These are phyloP conservation scores for Anthonomus grandis DNA, from an alignment of 1,140 invertebrate genomes.

Conservation along the genomic window DNA sequence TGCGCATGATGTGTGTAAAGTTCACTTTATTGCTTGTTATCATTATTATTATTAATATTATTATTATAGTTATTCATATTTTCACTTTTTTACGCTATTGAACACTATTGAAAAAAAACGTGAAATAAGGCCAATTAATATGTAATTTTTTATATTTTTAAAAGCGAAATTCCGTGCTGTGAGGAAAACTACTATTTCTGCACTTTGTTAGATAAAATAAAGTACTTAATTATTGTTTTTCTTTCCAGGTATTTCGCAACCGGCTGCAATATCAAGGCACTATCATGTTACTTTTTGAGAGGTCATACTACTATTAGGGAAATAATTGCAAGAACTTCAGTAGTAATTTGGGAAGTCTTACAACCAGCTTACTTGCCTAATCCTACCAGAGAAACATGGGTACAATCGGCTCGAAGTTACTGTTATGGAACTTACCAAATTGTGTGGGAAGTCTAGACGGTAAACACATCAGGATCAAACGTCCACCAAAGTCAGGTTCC, in stretches of 20 bases:
- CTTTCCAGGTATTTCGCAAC: slow-evolving; percentile 15
- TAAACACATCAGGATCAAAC: no score
- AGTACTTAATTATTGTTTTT: slow-evolving; percentile 1
- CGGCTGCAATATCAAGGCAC: slow-evolving; percentile 6
- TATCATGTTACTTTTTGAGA: slow-evolving; percentile 17
- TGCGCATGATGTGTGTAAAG: neutral
- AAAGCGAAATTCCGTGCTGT: no score
- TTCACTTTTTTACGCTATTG: no score
- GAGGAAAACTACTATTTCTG: no score
- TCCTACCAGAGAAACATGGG: no score
- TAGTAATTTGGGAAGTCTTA: slow-evolving; percentile 35
- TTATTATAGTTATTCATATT: neutral
- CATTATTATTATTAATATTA: neutral
- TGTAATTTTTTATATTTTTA: no score
- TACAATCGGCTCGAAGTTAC: slow-evolving; percentile 25
- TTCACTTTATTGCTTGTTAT: neutral
- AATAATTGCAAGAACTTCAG: slow-evolving; percentile 37
- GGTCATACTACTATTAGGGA: slow-evolving; percentile 24
- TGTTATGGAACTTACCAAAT: no score
- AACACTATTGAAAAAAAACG: no score
- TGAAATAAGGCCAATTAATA: no score
- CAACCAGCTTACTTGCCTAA: slow-evolving; percentile 34
- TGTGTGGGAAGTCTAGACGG: no score
- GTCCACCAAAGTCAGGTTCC: no score
- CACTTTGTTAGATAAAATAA: neutral